Evolutionary conservation across 1,140 invertebrate species (phyloP).

Genomic region (Caenorhabditis brenneri): DNA sequence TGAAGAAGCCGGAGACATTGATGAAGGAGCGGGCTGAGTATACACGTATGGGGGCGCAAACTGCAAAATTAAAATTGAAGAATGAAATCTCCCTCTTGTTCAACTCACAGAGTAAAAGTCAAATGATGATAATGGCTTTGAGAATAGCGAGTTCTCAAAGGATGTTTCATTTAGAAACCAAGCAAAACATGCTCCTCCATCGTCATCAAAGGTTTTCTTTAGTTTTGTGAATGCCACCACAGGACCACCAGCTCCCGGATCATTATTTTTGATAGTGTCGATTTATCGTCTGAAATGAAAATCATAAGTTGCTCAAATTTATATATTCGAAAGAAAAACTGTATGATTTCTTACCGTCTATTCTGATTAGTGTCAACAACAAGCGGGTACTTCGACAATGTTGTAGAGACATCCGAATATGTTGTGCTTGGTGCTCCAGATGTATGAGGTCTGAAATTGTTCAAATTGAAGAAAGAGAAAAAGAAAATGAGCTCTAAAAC

Average conservation of each 20-base stretch:
- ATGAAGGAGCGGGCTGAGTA: constrained; percentile 15
- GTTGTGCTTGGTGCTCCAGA: constrained; percentile 5
- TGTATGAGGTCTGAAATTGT: constrained; percentile 3
- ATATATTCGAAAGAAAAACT: too few species aligned
- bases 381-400: background rate
- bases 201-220: constrained; percentile 26
- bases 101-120: constrained; percentile 41
- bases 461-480: background rate
- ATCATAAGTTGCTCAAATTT: too few species aligned
- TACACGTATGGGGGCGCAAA: constrained; percentile 47
- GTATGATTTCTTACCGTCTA: background rate
- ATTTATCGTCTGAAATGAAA: constrained; percentile 1
- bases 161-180: constrained; percentile 20
- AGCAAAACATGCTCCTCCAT: background rate
- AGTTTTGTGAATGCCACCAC: background rate
- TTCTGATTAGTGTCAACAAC: background rate
- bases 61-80: constrained; percentile 16
- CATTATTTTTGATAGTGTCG: constrained; percentile 19
- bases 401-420: constrained; percentile 23
- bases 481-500: background rate
- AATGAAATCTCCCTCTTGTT: background rate
- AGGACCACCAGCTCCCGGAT: background rate
- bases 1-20: constrained; percentile 13
- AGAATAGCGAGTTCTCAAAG: constrained; percentile 5
- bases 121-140: constrained; percentile 22